A percentile compares a stretch with the other conserved stretches of the same genome.
These are phyloP conservation scores for Cyanoramphus novaezelandiae DNA, from an alignment of 2,113 vertebrate genomes.

Conservation along the genomic window DNA sequence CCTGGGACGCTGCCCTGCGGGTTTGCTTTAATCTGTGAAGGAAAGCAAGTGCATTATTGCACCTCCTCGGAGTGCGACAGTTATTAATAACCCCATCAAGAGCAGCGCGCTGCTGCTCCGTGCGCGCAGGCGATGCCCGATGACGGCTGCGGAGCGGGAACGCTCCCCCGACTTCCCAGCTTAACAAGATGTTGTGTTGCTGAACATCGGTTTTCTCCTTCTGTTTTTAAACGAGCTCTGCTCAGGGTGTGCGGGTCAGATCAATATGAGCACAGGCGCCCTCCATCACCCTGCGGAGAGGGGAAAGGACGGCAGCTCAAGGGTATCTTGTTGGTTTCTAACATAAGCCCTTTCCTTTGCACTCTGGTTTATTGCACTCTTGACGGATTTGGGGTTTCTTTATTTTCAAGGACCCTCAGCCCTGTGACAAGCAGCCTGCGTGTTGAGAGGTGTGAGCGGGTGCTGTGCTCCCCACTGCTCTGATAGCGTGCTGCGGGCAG, in stretches of 20 bases:
- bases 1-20: conserved; percentile 15
- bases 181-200: conserved; percentile 59
- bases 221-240: background rate
- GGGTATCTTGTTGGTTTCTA: background rate
- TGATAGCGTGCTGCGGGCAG: background rate
- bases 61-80: conserved; percentile 61
- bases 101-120: conserved; percentile 9
- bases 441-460: accelerated
- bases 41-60: conserved; percentile 52
- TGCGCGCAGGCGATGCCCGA: conserved; percentile 15
- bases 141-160: background rate
- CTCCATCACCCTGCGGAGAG: background rate
- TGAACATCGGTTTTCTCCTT: conserved; percentile 21
- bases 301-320: background rate
- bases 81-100: conserved; percentile 79
- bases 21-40: conserved; percentile 54
- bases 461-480: accelerated
- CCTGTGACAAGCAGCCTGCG: background rate
- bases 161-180: conserved; percentile 1
- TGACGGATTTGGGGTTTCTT: background rate
- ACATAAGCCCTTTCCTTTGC: background rate
- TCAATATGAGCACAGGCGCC: background rate
- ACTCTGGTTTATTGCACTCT: background rate
- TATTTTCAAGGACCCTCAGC: background rate
- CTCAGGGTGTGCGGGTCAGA: background rate